Evolutionary conservation across 2,113 vertebrate genomes (phyloP).

Genomic region (Gymnarchus niloticus): DNA sequence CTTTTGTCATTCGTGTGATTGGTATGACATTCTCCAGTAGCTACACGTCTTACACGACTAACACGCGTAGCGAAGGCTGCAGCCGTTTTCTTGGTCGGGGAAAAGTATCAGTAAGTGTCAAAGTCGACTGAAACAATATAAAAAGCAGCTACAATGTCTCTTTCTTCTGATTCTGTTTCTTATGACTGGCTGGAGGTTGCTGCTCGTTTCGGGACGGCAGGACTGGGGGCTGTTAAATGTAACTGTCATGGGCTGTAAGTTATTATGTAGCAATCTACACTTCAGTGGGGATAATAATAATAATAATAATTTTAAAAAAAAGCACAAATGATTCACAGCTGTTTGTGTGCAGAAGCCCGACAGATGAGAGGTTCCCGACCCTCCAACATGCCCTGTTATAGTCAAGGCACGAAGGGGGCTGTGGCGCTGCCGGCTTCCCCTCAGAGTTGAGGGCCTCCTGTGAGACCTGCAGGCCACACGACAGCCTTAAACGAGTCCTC

Average conservation of each 20-base stretch:
- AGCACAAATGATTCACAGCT: neutral
- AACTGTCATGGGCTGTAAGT: neutral
- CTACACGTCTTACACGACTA: neutral
- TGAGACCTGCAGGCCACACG: too few species aligned
- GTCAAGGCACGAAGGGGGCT: rapidly evolving
- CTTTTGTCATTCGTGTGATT: neutral
- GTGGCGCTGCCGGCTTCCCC: too few species aligned
- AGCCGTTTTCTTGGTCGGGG: neutral
- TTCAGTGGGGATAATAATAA: neutral
- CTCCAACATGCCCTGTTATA: neutral
- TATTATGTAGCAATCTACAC: neutral
- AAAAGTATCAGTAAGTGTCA: neutral
- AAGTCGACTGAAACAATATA: neutral
- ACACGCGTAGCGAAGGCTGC: neutral
- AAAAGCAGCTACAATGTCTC: neutral
- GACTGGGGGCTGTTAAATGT: neutral
- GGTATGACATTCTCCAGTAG: neutral
- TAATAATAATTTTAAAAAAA: too few species aligned
- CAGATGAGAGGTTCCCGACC: neutral
- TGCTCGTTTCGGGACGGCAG: neutral
- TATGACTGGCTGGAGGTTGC: too few species aligned
- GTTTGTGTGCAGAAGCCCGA: neutral
- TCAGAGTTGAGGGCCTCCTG: too few species aligned
- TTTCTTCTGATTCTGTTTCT: neutral
- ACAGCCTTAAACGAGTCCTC: too few species aligned